These are phyloP conservation scores for Drosophila nebulosa DNA, from an alignment of 1,140 invertebrate species.

Conservation along the genomic window DNA sequence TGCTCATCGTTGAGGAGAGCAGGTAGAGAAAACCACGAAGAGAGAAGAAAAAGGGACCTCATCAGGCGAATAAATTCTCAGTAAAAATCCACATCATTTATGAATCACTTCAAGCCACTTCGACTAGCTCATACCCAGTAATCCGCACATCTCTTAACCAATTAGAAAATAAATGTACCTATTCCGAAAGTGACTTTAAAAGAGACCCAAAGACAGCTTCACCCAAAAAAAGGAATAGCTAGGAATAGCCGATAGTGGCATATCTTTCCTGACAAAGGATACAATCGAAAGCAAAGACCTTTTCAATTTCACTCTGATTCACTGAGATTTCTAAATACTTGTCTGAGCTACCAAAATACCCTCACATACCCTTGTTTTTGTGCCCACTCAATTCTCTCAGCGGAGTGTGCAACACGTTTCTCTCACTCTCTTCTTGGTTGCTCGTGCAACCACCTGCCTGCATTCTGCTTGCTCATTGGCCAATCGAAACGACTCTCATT, in stretches of 20 bases:
- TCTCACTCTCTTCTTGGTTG: background rate
- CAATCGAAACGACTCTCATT: slow-evolving; percentile 3
- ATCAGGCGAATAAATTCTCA: slow-evolving; percentile 41
- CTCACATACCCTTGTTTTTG: slow-evolving; percentile 3
- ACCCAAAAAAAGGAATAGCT: too few species aligned
- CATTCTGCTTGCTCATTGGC: slow-evolving; percentile 50
- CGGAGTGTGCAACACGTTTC: background rate
- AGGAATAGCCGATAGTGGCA: too few species aligned
- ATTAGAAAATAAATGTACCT: too few species aligned
- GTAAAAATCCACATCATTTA: slow-evolving; percentile 20
- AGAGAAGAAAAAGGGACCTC: slow-evolving; percentile 6
- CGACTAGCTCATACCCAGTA: slow-evolving; percentile 16
- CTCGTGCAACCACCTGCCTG: slow-evolving; percentile 65
- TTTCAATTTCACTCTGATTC: too few species aligned
- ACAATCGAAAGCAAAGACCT: too few species aligned
- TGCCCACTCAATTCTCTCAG: slow-evolving; percentile 2
- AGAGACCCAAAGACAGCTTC: too few species aligned
- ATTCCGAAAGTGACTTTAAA: too few species aligned
- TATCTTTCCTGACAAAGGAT: too few species aligned
- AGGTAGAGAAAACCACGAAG: background rate
- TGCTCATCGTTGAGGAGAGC: background rate
- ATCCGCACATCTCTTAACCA: too few species aligned
- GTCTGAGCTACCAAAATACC: too few species aligned
- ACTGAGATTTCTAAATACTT: too few species aligned
- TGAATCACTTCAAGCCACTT: background rate